Percentiles rank a stretch among this genome's conserved stretches.
Evolutionary conservation across 1,140 invertebrate genomes (phyloP).

Genomic region (Leguminivora glycinivorella): DNA sequence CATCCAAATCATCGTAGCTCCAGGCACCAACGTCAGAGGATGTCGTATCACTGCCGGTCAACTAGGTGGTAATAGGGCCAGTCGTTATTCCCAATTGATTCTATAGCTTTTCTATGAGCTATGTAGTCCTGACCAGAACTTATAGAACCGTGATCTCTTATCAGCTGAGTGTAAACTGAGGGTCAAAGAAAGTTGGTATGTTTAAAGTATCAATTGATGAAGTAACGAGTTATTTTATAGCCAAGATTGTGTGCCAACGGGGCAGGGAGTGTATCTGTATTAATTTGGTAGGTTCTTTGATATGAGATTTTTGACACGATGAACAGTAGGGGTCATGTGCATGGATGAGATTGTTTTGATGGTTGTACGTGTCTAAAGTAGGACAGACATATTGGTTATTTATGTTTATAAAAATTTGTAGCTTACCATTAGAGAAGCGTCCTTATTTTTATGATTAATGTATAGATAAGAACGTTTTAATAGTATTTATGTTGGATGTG

Average conservation of each 20-base stretch:
- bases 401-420: no score
- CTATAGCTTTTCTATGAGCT: constrained; percentile 49
- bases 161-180: neutral
- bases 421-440: no score
- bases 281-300: constrained; percentile 4
- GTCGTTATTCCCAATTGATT: constrained; percentile 45
- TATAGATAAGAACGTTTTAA: no score
- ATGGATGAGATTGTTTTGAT: neutral
- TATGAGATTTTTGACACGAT: constrained; percentile 13
- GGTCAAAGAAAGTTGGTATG: neutral
- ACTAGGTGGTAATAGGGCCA: constrained; percentile 31
- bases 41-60: constrained; percentile 31
- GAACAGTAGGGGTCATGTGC: neutral
- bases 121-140: constrained; percentile 18
- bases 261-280: constrained; percentile 1
- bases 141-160: neutral
- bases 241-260: constrained; percentile 7
- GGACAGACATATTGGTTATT: no score
- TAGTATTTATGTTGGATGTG: no score
- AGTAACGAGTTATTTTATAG: constrained; percentile 26
- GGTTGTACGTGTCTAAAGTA: no score
- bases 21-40: constrained; percentile 28
- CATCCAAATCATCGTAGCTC: constrained; percentile 28
- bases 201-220: constrained; percentile 12
- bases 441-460: no score